Percentiles rank a stretch among this genome's conserved stretches.
These are phyloP conservation scores for Dasypus novemcinctus DNA, from an alignment of 2,113 vertebrate genomes.

Conservation along the genomic window DNA sequence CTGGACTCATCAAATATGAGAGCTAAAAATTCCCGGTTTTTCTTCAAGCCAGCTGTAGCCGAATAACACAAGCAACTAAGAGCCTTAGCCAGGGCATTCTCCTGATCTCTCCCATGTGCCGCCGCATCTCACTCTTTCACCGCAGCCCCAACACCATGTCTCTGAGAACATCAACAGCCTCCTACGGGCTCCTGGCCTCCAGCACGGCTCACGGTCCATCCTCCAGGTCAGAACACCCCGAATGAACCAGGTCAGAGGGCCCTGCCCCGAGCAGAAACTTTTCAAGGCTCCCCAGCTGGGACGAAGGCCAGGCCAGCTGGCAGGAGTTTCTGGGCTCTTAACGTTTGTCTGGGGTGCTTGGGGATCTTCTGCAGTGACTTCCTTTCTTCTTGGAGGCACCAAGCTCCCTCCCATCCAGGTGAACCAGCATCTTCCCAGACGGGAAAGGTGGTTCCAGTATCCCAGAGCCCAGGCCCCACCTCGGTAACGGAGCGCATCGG, in stretches of 20 bases:
- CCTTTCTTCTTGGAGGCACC: not conserved
- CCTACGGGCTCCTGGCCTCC: not conserved
- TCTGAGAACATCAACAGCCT: not conserved
- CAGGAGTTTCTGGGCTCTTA: not conserved
- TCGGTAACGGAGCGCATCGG: too few species aligned
- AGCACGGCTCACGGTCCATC: not conserved
- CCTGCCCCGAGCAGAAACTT: not conserved
- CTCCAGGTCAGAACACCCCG: not conserved
- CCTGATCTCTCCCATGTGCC: not conserved
- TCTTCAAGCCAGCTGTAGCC: not conserved
- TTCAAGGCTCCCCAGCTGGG: not conserved
- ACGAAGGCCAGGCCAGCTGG: not conserved
- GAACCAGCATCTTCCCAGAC: not conserved
- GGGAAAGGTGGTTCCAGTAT: not conserved
- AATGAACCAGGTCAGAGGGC: too few species aligned
- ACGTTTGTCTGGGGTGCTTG: not conserved
- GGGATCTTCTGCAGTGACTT: not conserved
- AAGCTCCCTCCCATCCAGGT: not conserved
- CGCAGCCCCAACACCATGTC: not conserved
- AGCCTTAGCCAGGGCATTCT: not conserved
- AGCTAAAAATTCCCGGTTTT: not conserved
- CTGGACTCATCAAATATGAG: not conserved
- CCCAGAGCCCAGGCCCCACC: not conserved
- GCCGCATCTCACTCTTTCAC: not conserved
- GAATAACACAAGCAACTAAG: not conserved